Percentiles rank a stretch among this genome's conserved stretches.
These are phyloP conservation scores for Spongia lamella DNA, from an alignment of 37 sponge, comb jelly and placozoan genomes.

Conservation along the genomic window DNA sequence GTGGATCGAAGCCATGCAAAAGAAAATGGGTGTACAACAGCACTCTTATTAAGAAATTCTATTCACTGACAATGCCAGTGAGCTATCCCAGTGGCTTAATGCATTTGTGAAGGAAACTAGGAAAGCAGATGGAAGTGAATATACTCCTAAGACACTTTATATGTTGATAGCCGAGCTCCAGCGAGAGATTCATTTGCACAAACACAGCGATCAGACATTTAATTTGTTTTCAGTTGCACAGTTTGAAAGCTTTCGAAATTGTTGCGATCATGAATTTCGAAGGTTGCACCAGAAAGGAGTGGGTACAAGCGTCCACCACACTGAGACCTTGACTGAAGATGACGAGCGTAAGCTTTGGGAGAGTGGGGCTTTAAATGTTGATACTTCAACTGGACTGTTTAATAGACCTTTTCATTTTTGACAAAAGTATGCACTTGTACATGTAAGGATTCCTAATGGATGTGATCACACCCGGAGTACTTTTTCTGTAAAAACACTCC, in stretches of 20 bases:
- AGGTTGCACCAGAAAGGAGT: constrained; percentile 1
- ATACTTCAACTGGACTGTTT: neutral
- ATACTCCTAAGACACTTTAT: constrained; percentile 10
- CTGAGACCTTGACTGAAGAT: neutral
- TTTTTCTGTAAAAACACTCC: too few relatives aligned
- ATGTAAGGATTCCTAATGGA: too few relatives aligned
- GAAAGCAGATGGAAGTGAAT: constrained; percentile 11
- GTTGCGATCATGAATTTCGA: constrained; percentile 1
- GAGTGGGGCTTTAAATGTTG: neutral
- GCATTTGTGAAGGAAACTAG: constrained; percentile 4
- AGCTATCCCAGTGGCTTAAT: constrained; percentile 13
- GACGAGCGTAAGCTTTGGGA: constrained; percentile 9
- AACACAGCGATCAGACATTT: neutral
- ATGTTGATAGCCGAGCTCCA: constrained; percentile 1
- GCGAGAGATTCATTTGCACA: constrained; percentile 6
- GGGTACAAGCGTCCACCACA: neutral
- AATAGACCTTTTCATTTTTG: constrained; percentile 4
- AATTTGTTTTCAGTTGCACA: neutral
- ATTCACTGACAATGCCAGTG: too few relatives aligned
- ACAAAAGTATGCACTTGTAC: too few relatives aligned
- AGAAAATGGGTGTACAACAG: too few relatives aligned
- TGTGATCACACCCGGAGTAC: too few relatives aligned
- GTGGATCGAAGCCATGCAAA: too few relatives aligned
- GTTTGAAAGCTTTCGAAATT: constrained; percentile 1
- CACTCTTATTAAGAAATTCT: too few relatives aligned